Percentiles rank a stretch among this genome's conserved stretches.
Evolutionary conservation across 2,113 vertebrate species (phyloP).

Genomic region (Edolisoma coerulescens): DNA sequence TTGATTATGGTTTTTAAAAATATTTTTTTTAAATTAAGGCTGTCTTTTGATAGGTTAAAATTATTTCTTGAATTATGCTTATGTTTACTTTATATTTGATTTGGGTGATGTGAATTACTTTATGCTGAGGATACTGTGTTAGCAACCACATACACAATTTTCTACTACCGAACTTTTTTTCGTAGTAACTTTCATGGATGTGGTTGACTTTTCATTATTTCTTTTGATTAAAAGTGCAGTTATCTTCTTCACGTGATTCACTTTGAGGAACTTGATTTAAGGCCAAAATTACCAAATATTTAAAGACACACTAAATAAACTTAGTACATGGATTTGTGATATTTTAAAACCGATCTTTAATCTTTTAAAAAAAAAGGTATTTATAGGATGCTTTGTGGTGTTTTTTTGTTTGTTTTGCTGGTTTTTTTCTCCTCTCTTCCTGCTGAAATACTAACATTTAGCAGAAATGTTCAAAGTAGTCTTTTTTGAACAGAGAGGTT

Average conservation of each 20-base stretch:
- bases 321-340: not conserved
- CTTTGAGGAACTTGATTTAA: not conserved
- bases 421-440: fast-evolving
- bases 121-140: not conserved
- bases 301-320: not conserved
- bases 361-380: fast-evolving
- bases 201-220: not conserved
- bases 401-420: not conserved
- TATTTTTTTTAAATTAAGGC: not conserved
- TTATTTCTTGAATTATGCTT: not conserved
- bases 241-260: not conserved
- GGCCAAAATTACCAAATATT: not conserved
- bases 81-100: not conserved
- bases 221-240: not conserved
- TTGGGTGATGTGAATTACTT: not conserved
- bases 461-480: not conserved
- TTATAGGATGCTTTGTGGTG: not conserved
- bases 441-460: not conserved
- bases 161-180: not conserved
- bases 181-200: not conserved
- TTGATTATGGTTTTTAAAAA: not conserved
- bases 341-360: not conserved
- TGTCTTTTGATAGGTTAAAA: not conserved
- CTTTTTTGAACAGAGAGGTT: not conserved
- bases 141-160: not conserved